Evolutionary conservation across 2,797 vertebrate genomes (phyloP).

Genomic region (Caiman crocodilus): DNA sequence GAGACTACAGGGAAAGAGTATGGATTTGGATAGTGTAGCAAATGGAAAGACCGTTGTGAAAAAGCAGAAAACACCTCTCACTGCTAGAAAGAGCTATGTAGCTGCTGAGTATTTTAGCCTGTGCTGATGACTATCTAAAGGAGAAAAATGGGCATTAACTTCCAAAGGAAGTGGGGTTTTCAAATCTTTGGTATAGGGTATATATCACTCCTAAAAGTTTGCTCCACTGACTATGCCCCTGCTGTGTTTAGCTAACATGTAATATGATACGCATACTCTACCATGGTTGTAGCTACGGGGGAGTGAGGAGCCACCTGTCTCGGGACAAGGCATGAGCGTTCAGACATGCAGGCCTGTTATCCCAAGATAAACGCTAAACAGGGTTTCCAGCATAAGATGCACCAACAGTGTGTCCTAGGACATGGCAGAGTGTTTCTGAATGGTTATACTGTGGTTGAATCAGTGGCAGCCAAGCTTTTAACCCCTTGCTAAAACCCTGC

Average conservation of each 20-base stretch:
- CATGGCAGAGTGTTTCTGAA: too few species aligned
- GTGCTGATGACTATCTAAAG: background rate
- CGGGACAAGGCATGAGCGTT: too few species aligned
- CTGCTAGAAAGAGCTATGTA: rapidly evolving
- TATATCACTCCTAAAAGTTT: background rate
- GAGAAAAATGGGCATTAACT: background rate
- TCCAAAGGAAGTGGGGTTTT: background rate
- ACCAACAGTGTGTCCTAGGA: too few species aligned
- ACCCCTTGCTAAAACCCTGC: too few species aligned
- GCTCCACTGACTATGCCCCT: background rate
- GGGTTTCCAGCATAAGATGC: too few species aligned
- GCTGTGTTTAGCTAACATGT: background rate
- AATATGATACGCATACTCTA: background rate
- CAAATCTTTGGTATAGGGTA: background rate
- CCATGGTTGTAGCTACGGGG: background rate
- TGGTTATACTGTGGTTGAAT: too few species aligned
- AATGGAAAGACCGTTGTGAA: rapidly evolving
- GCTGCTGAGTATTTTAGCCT: background rate
- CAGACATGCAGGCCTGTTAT: too few species aligned
- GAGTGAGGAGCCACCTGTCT: too few species aligned
- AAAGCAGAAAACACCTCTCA: rapidly evolving
- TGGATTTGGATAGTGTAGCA: background rate
- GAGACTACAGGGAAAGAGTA: background rate
- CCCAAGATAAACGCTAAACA: too few species aligned
- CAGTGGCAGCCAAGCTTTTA: too few species aligned